Evolutionary conservation across 2,888 invertebrate genomes (phyloP).

Genomic region (Formica aserva): DNA sequence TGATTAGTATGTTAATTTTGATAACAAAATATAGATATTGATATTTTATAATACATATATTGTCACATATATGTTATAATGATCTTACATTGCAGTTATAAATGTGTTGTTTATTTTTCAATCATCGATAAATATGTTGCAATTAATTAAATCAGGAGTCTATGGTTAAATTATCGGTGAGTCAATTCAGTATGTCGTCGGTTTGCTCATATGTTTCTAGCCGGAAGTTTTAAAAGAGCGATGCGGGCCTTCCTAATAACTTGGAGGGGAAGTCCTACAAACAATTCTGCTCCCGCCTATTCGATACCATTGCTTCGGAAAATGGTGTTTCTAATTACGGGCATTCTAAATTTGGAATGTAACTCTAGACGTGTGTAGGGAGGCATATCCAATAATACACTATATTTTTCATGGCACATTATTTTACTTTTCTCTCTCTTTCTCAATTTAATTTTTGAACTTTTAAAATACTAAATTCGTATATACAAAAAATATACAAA

Average conservation of each 20-base stretch:
- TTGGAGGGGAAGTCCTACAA: conserved; percentile 35
- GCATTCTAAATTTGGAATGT: conserved; percentile 40
- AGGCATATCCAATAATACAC: conserved; percentile 5
- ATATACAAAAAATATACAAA: not conserved
- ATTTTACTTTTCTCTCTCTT: not conserved
- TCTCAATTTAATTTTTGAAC: not conserved
- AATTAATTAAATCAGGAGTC: not conserved
- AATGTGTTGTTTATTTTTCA: not conserved
- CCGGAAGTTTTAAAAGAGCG: conserved; percentile 34
- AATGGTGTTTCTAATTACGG: conserved; percentile 49
- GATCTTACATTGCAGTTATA: not conserved
- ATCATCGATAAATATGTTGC: not conserved
- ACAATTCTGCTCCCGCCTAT: conserved; percentile 24
- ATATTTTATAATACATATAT: not conserved
- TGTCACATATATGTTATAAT: not conserved
- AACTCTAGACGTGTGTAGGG: conserved; percentile 21
- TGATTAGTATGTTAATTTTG: not conserved
- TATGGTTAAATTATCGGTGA: not conserved
- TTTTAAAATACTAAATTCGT: not conserved
- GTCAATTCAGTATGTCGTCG: conserved; percentile 13
- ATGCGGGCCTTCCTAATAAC: not conserved
- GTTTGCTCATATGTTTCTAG: not conserved
- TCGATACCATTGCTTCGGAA: conserved; percentile 29
- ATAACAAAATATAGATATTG: not conserved
- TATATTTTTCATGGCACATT: not conserved